Base-by-base conservation (phyloP, 1,140 invertebrate species). In the Heliconius nattereri region DNA sequence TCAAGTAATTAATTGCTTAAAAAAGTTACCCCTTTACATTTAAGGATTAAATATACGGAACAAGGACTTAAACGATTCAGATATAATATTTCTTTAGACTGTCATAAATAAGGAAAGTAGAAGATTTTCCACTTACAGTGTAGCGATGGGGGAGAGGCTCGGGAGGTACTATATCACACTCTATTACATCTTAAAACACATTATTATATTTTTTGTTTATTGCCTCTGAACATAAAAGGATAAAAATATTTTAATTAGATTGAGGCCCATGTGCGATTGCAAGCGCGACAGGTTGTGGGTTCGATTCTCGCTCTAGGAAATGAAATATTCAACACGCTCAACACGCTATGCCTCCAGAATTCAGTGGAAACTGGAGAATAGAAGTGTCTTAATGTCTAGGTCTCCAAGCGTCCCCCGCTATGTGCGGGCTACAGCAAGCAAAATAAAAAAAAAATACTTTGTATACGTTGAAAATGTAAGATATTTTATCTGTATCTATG, bases 21-120 rank as follows among this genome's bases (percentile, higher is more conserved):
- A 90, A 89, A 92, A 90, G 86, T 89, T 87, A 90, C 89, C 91
- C 91, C 89, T 94, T 92, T 93, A 94, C 92, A 92, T 91, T 89
- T 88, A 81, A 81, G 85, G 92, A 94, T 94, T 93, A 92, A 86
- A 89, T 88, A 88, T 83, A 91, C 86, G 85, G 89, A 87, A 86
- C 89, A 94, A 92, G 86, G 92, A 93, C 92, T 94, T 93, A 93
- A 93, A 90, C 87, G 91, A 94, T 94, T 92, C 90, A 88, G 85
- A 91, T 89, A 85, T 90, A 93, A 94, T 92, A 93, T 91, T 93
- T 93, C 91, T 94, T 93, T 86, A 52, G 80, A 87, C 86, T 89
- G 83, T 89, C 90, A 92, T 90, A 92, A 93, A 94, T 91, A 91
- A 90, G 87, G 88, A 92, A 90, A 89, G 89, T 88, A 91, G 87